These are phyloP conservation scores for Callimorpha dominula DNA, from an alignment of 2,888 invertebrate genomes.

Conservation along the genomic window DNA sequence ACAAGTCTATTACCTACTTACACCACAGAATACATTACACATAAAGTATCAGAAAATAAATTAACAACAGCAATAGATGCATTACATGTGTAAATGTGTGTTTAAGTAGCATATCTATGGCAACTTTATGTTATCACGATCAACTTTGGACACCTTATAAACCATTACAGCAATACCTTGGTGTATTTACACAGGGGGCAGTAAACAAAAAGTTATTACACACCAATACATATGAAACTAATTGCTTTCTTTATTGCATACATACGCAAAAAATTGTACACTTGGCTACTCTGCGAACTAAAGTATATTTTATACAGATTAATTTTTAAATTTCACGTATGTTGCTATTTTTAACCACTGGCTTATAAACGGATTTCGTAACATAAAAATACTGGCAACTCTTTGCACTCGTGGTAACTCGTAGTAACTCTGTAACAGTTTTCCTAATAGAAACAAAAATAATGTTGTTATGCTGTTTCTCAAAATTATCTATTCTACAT, in stretches of 20 bases:
- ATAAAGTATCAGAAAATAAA: slow-evolving; percentile 1
- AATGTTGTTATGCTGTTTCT: too few relatives aligned
- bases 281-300: background rate
- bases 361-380: too few relatives aligned
- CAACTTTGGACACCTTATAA: background rate
- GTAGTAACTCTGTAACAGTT: too few relatives aligned
- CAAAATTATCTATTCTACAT: too few relatives aligned
- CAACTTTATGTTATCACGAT: slow-evolving; percentile 2
- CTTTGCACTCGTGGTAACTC: too few relatives aligned
- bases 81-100: background rate
- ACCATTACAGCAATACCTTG: background rate
- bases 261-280: background rate
- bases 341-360: too few relatives aligned
- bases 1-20: background rate
- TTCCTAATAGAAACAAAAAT: too few relatives aligned
- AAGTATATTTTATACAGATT: background rate
- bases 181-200: background rate
- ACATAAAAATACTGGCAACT: too few relatives aligned
- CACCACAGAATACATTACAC: background rate
- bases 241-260: background rate
- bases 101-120: background rate
- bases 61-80: background rate
- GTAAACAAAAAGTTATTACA: background rate
- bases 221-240: background rate
- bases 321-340: background rate